Evolutionary conservation across 2,888 invertebrate genomes (phyloP).

Genomic region (Villa cingulata): DNA sequence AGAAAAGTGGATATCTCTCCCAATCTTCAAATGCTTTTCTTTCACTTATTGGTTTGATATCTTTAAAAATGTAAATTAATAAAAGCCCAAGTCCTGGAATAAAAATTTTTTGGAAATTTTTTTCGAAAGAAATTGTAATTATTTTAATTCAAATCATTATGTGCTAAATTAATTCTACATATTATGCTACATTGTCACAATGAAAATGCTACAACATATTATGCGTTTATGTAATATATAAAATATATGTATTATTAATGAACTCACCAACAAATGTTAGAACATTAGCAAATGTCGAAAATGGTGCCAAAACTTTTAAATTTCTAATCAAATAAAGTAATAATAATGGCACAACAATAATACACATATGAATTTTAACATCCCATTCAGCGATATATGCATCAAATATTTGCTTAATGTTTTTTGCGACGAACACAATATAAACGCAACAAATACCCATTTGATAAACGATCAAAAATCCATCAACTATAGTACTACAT

Average conservation of each 20-base stretch:
- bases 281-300: conserved; percentile 69
- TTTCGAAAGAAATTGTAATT: too few relatives aligned
- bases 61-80: conserved; percentile 54
- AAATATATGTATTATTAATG: too few relatives aligned
- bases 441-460: conserved; percentile 82
- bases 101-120: too few relatives aligned
- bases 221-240: too few relatives aligned
- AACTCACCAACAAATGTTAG: conserved; percentile 49
- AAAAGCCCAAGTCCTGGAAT: conserved; percentile 51
- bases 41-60: conserved; percentile 41
- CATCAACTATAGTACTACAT: conserved; percentile 50
- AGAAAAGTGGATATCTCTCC: conserved; percentile 58
- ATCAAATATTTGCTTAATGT: conserved; percentile 42
- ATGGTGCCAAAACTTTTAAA: conserved; percentile 66
- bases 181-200: too few relatives aligned
- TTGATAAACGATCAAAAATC: conserved; percentile 66
- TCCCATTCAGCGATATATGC: conserved; percentile 24
- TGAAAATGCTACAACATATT: too few relatives aligned
- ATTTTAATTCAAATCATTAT: too few relatives aligned
- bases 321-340: conserved; percentile 59
- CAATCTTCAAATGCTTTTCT: conserved; percentile 39
- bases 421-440: conserved; percentile 62
- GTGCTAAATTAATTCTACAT: too few relatives aligned
- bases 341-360: conserved; percentile 53
- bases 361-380: conserved; percentile 49